A percentile compares a stretch with the other conserved stretches of the same genome.
Evolutionary conservation across 2,113 vertebrate species (phyloP).

Genomic region (Callorhinus ursinus): DNA sequence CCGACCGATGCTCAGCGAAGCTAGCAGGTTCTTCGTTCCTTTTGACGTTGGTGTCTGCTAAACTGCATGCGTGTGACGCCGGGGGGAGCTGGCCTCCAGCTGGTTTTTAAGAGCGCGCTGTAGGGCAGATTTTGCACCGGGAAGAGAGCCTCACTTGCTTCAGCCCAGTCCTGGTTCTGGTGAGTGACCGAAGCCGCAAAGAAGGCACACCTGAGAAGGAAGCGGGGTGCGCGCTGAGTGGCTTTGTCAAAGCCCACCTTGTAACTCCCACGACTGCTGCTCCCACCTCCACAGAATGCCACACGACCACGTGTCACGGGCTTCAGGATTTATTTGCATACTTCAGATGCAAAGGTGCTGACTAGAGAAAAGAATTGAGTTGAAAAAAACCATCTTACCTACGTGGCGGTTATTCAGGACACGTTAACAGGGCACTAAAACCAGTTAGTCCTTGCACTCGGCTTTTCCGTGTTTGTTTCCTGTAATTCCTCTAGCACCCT

Average conservation of each 20-base stretch:
- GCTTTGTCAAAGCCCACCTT: neutral
- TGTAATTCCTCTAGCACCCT: neutral
- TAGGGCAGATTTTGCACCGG: neutral
- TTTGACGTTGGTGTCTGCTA: neutral
- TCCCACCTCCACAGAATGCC: neutral
- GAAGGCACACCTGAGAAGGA: neutral
- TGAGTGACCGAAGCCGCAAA: neutral
- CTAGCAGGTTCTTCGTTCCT: neutral
- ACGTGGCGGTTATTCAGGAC: accelerated
- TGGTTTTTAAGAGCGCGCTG: neutral
- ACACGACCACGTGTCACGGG: neutral
- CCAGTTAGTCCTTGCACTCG: neutral
- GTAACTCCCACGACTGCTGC: neutral
- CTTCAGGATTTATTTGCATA: neutral
- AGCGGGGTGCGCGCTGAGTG: neutral
- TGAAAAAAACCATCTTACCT: neutral
- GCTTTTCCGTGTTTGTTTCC: neutral
- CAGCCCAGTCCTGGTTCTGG: neutral
- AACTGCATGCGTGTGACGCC: neutral
- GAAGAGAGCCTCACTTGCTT: neutral
- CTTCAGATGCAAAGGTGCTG: neutral
- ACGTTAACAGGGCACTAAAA: neutral
- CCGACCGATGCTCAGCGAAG: neutral
- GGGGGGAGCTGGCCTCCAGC: neutral
- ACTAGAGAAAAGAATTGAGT: neutral